Percentiles rank a stretch among this genome's conserved stretches.
These are phyloP conservation scores for Chamaea fasciata DNA, from an alignment of 2,113 vertebrate genomes.

Conservation along the genomic window DNA sequence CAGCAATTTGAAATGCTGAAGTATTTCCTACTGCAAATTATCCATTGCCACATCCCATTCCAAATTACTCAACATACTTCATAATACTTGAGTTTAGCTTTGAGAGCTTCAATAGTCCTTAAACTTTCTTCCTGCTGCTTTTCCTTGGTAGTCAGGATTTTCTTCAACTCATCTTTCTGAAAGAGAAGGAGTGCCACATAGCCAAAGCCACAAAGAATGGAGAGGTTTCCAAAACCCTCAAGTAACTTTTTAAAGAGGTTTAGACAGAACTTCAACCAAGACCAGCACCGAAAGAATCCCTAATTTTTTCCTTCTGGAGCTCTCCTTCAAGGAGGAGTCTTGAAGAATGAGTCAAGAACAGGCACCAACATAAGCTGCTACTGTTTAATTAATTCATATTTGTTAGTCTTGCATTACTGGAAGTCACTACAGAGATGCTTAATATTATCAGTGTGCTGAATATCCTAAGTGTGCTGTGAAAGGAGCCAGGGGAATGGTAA, in stretches of 20 bases:
- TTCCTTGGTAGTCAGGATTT: constrained; percentile 75
- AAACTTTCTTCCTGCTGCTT: constrained; percentile 88
- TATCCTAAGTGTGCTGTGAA: not conserved
- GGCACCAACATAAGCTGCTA: not conserved
- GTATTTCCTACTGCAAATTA: not conserved
- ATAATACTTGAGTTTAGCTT: constrained; percentile 83
- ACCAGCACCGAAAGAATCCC: not conserved
- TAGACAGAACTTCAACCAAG: not conserved
- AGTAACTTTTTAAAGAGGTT: not conserved
- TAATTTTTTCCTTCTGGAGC: not conserved
- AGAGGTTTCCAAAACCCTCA: not conserved
- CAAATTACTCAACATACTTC: constrained; percentile 73
- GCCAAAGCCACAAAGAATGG: not conserved
- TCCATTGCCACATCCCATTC: not conserved
- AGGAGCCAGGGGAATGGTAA: not conserved
- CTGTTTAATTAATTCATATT: not conserved
- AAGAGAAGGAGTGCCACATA: not conserved
- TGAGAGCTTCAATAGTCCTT: constrained; percentile 84
- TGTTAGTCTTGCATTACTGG: not conserved
- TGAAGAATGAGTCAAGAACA: not conserved
- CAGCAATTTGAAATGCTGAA: not conserved
- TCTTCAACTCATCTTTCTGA: constrained; percentile 88
- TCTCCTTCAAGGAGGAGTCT: not conserved
- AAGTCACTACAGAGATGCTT: not conserved
- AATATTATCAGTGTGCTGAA: not conserved